Evolutionary conservation across 2,113 vertebrate species (phyloP), one percentile per base, ranked within the genome.

Genomic region (Fregetta grallaria): DNA sequence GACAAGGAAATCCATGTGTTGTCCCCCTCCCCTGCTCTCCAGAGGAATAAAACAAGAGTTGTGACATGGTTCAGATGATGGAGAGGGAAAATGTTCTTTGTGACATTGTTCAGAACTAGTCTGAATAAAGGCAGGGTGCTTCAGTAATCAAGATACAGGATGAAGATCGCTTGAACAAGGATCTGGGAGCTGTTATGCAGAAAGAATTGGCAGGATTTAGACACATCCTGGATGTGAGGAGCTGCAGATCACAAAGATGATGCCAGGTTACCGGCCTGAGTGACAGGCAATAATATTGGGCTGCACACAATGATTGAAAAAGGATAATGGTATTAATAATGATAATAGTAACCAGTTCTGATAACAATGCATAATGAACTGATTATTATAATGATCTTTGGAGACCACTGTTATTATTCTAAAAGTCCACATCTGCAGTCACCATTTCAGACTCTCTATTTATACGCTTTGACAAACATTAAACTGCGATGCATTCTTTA

Each of bases 91-190:
- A 11, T 0, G 10, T 11, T 49, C 61, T 21, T 27, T 4, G 25
- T 0, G 8, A 13, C 10, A 1, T 16, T 29, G 26, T 38, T 34
- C 10, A 5, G 44, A 36, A 30, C 0, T 10, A 15, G 19, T 30
- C 47, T 13, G 45, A 45, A 47, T 11, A 42, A 61, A 55, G 40
- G 38, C 45, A 21, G 38, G 7, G 34, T 30, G 45, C 45, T 74
- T 29, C 59, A 18, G 52, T 17, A 40, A 59, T n/a, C 12, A 11
- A 50, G 50, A 15, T 25, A 49, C 2, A 3, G 58, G 66, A 19
- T 14, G 36, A 58, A 44, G 52, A 40, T 18, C 0, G 4, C 20
- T 40, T 21, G 38, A 59, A 59, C 5, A 2, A 67, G 59, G 52
- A 26, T 14, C 44, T 21, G 25, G 59, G 53, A 61, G 47, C 17